A percentile compares a stretch with the other conserved stretches of the same genome.
phyloP scores from a whole-genome alignment of 2,888 invertebrate genomes.

The Leucozona laternaria region DNA sequence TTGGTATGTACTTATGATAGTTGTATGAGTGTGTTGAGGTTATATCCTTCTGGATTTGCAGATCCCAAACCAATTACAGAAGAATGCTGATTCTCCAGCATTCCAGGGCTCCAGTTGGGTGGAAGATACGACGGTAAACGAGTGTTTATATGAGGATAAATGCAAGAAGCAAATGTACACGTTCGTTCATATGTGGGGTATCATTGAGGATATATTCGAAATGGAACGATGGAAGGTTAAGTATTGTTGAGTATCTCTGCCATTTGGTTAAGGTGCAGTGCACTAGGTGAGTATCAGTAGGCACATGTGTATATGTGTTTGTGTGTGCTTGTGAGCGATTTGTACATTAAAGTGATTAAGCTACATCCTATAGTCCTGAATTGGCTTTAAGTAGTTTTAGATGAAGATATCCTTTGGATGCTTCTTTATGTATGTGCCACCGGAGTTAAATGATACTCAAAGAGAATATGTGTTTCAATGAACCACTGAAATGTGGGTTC shows the following conservation, averaged over 20 bases:
- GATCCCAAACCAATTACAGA: constrained; percentile 73
- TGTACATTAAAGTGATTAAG: constrained; percentile 63
- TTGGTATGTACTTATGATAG: constrained; percentile 7
- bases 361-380: constrained; percentile 34
- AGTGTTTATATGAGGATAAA: not conserved
- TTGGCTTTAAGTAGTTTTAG: constrained; percentile 40
- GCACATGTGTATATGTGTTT: not conserved
- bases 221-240: constrained; percentile 24
- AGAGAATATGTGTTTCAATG: constrained; percentile 8
- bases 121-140: not conserved
- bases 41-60: constrained; percentile 63
- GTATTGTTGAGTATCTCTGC: constrained; percentile 51
- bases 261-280: constrained; percentile 25
- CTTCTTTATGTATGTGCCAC: not conserved
- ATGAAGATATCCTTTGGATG: constrained; percentile 29
- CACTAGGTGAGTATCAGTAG: not conserved
- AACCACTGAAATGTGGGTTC: constrained; percentile 5
- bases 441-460: constrained; percentile 23
- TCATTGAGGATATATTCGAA: constrained; percentile 36
- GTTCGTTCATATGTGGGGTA: not conserved
- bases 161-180: not conserved
- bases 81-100: constrained; percentile 66
- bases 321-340: constrained; percentile 34
- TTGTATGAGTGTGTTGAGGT: constrained; percentile 22
- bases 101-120: constrained; percentile 2